phyloP scores from a whole-genome alignment of 2,888 invertebrate genomes.

The Nemoura dubitans region DNA sequence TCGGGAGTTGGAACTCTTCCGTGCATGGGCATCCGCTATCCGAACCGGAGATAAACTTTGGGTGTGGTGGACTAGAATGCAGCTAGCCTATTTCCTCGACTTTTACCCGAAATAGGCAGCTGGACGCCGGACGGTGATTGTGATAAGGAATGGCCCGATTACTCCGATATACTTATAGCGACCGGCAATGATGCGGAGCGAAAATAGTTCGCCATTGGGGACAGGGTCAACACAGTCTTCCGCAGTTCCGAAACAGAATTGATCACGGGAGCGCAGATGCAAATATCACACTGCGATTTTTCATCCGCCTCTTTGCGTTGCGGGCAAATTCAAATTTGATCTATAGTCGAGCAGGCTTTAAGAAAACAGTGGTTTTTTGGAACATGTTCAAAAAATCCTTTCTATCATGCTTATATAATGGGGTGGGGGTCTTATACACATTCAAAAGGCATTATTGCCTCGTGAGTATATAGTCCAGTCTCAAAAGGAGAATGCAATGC shows the following conservation, averaged over 20 bases:
- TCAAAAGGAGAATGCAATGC: not conserved
- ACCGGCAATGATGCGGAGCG: not conserved
- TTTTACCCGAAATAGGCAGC: not conserved
- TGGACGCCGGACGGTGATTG: not conserved
- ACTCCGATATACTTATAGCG: not conserved
- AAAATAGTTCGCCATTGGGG: not conserved
- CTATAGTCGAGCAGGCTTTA: not conserved
- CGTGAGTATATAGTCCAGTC: too few species aligned
- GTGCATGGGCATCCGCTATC: not conserved
- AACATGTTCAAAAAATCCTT: not conserved
- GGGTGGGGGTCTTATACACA: not conserved
- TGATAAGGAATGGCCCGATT: constrained; percentile 12
- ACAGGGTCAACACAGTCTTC: not conserved
- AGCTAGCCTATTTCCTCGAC: not conserved
- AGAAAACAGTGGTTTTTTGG: not conserved
- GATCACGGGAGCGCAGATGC: not conserved
- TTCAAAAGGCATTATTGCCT: too few species aligned
- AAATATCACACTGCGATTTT: not conserved
- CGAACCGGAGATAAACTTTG: not conserved
- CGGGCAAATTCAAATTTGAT: not conserved
- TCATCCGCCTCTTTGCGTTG: not conserved
- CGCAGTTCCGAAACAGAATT: not conserved
- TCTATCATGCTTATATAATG: not conserved
- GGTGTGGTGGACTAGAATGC: not conserved
- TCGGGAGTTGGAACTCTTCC: not conserved